Base-by-base conservation (phyloP, 2,113 vertebrate genomes). In the Xyrauchen texanus region DNA sequence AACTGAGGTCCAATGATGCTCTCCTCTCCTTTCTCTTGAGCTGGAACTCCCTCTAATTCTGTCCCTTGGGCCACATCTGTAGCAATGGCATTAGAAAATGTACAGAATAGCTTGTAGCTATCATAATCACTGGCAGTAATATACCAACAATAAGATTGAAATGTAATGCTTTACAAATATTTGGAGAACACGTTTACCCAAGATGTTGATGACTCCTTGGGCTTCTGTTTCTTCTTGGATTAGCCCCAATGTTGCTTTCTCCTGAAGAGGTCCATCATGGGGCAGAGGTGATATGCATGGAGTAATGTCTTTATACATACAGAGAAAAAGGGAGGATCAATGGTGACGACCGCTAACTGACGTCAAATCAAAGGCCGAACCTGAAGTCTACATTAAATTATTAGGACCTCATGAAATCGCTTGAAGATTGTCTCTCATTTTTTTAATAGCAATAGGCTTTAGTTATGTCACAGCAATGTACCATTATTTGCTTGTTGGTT, bases 1-100 rank as follows among this genome's bases (percentile, higher is more conserved):
- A 97, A 98, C 87, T 97, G 96, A n/a, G 94, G 95, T 42, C 96
- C 94, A 10, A 95, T 97, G 89, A 96, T 92, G 72, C 97, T 95
- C 68, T 96, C 95, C 10, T 96, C 95, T 6, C 93, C 91, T 82
- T 98, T 96, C 72, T 98, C 97, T 72, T 93, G 91, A 72, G 89
- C 93, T 2, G 90, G 63, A 0, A 88, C 53, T 8, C 89, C 91
- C 0, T 93, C 93, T 55, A 64, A 78, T 49, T 91, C 90, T 10
- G 82, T 79, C 47, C 75, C 85, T 7, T 84, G 86, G 5, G 83
- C 44, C 5, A 82, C 82, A 51, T 88, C 92, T 93, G 86, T 57
- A 16, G 6, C 46, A 0, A 5, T 34, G 21, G 74, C 64, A 63
- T n/a, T 3, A 73, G 60, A 21, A 8, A 68, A 34, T 34, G 21